Evolutionary conservation across 1,140 invertebrate species (phyloP), one percentile per base, ranked within the genome.

Genomic region (Leptopilina boulardi): DNA sequence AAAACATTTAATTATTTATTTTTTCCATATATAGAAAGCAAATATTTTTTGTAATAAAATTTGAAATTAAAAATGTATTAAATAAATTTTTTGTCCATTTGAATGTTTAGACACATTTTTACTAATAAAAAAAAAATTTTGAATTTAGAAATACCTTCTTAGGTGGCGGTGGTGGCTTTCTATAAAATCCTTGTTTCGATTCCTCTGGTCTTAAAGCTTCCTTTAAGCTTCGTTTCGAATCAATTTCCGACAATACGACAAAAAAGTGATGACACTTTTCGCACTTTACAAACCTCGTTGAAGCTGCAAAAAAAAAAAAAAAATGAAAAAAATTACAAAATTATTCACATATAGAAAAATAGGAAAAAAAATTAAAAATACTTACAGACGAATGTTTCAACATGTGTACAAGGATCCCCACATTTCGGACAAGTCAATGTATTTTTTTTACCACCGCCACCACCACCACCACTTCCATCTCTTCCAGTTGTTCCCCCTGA

Each of bases 181-280:
- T 94, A 86, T 87, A 93, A 83, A 94, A 94, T 51, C 93, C 93
- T 82, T 91, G 90, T 75, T 91, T 91, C 23, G 85, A 88, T 90
- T 88, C 91, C 89, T 90, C 94, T 92, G 88, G 92, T 92, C 84
- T 94, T 93, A 82, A 93, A 91, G 87, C 94, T 79, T 98, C 96
- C 90, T 97, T 98, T 74, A 95, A 90, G 80, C 92, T 95, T 90
- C 94, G 96, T 90, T 97, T 97, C 34, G 95, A 94, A 89, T 99
- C 97, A 56, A 96, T 94, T 86, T 99, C 97, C 77, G 97, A 98
- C 54, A 99, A 92, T 13, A 99, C 97, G n/a, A 99, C 97, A 89
- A 99, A 99, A 92, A 99, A 99, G 90, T 99, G 97, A 90, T 98
- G 96, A 88, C 98, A 99, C 89, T 99, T 99, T 87, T 98, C 97